These are phyloP conservation scores for Oscheius onirici DNA, from an alignment of 2,888 invertebrate species.

Conservation along the genomic window DNA sequence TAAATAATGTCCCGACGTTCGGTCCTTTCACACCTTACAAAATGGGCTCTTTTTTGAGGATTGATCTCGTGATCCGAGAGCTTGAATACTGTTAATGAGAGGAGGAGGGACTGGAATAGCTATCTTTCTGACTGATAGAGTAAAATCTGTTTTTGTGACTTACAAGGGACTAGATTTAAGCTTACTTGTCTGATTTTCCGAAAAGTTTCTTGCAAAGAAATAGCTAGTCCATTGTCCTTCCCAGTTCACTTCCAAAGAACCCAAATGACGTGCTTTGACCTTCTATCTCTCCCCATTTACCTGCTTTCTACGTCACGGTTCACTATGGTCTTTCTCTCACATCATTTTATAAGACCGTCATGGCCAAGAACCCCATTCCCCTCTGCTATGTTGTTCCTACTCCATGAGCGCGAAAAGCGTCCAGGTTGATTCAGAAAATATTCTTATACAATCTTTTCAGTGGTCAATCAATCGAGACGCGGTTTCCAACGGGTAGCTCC, in stretches of 20 bases:
- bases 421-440: background rate
- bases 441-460: background rate
- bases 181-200: too few relatives aligned
- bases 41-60: too few relatives aligned
- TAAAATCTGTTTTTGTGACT: too few relatives aligned
- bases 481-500: slow-evolving; percentile 21
- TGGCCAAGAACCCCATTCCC: background rate
- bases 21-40: too few relatives aligned
- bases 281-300: slow-evolving; percentile 17
- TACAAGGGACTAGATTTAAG: too few relatives aligned
- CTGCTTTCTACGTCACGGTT: slow-evolving; percentile 14
- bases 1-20: too few relatives aligned
- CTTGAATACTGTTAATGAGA: too few relatives aligned
- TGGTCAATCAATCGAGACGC: background rate
- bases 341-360: background rate
- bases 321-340: slow-evolving; percentile 5
- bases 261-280: background rate
- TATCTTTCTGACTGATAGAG: background rate
- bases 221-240: too few relatives aligned
- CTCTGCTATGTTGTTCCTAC: slow-evolving; percentile 2
- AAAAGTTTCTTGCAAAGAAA: too few relatives aligned
- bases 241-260: too few relatives aligned
- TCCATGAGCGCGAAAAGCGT: background rate
- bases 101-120: slow-evolving; percentile 20
- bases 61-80: too few relatives aligned